A percentile compares a stretch with the other conserved stretches of the same genome.
Conservation (phyloP, 2,113 vertebrate species). For the Aspidoscelis tigris region DNA sequence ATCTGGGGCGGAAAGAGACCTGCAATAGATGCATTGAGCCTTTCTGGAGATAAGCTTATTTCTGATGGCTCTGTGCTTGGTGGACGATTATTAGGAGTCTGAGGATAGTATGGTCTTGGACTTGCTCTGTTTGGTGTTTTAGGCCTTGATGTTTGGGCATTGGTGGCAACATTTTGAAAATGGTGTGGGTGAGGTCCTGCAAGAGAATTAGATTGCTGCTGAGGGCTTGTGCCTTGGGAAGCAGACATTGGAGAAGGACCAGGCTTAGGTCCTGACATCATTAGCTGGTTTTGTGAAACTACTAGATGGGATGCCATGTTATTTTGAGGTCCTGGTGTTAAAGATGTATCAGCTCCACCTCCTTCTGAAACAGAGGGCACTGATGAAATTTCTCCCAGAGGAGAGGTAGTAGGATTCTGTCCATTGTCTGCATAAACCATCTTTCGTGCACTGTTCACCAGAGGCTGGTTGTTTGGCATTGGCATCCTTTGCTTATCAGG, state of each 20-base stretch:
- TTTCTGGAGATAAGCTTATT: conserved; percentile 97
- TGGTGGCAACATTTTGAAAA: conserved; percentile 89
- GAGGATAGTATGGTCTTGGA: conserved; percentile 94
- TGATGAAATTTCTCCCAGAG: conserved; percentile 81
- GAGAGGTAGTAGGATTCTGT: conserved; percentile 84
- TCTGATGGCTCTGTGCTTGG: conserved; percentile 98
- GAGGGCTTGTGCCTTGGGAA: conserved; percentile 89
- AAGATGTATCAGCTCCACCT: conserved; percentile 71
- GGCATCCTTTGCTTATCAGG: conserved; percentile 93
- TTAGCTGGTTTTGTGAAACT: conserved; percentile 85
- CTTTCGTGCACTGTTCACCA: conserved; percentile 86
- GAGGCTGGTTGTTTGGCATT: conserved; percentile 83
- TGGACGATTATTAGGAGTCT: conserved; percentile 95
- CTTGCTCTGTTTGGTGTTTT: conserved; percentile 98
- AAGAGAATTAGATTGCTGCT: conserved; percentile 85
- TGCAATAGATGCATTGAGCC: conserved; percentile 97
- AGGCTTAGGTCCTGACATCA: conserved; percentile 87
- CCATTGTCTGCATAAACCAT: conserved; percentile 88
- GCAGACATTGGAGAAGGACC: conserved; percentile 84
- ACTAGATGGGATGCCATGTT: conserved; percentile 89
- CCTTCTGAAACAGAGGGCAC: conserved; percentile 72
- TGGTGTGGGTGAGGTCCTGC: conserved; percentile 85
- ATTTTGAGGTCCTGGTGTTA: conserved; percentile 75
- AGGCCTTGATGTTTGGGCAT: conserved; percentile 92
- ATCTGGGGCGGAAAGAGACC: conserved; percentile 98